These are phyloP conservation scores for Cerceris rybyensis DNA, from an alignment of 2,888 invertebrate species.

Conservation along the genomic window DNA sequence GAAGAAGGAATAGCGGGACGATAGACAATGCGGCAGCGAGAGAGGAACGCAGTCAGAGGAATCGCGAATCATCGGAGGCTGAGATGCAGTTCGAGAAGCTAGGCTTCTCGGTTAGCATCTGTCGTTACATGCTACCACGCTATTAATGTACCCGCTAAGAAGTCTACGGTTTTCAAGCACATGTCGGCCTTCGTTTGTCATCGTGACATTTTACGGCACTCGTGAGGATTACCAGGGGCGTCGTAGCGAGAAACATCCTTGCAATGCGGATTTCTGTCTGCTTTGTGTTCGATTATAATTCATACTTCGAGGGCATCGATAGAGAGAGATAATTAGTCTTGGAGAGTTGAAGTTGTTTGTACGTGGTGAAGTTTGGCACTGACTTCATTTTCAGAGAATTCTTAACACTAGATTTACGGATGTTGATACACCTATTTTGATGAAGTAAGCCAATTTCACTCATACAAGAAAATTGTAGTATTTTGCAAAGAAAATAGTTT, in stretches of 20 bases:
- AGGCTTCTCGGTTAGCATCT: constrained; percentile 5
- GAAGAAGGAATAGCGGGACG: constrained; percentile 21
- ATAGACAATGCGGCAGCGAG: constrained; percentile 29
- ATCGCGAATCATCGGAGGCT: constrained; percentile 62
- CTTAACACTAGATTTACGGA: too few relatives aligned
- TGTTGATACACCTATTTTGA: too few relatives aligned
- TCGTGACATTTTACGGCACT: constrained; percentile 51
- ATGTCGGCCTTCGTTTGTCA: constrained; percentile 70
- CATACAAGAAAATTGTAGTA: too few relatives aligned
- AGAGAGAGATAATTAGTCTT: too few relatives aligned
- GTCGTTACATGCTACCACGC: constrained; percentile 65
- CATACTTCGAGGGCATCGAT: background rate
- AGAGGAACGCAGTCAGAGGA: constrained; percentile 44
- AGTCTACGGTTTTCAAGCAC: constrained; percentile 72
- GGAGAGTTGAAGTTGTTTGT: too few relatives aligned
- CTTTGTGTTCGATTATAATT: constrained; percentile 12
- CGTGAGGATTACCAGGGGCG: constrained; percentile 12
- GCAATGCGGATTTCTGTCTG: background rate
- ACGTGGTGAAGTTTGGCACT: too few relatives aligned
- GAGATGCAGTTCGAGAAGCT: background rate
- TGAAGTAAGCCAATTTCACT: too few relatives aligned
- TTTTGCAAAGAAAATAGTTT: too few relatives aligned
- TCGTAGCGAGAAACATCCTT: background rate
- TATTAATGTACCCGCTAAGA: constrained; percentile 59
- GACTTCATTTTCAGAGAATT: too few relatives aligned